Evolutionary conservation across 1,140 invertebrate genomes (phyloP).

Genomic region (Eufriesea mexicana): DNA sequence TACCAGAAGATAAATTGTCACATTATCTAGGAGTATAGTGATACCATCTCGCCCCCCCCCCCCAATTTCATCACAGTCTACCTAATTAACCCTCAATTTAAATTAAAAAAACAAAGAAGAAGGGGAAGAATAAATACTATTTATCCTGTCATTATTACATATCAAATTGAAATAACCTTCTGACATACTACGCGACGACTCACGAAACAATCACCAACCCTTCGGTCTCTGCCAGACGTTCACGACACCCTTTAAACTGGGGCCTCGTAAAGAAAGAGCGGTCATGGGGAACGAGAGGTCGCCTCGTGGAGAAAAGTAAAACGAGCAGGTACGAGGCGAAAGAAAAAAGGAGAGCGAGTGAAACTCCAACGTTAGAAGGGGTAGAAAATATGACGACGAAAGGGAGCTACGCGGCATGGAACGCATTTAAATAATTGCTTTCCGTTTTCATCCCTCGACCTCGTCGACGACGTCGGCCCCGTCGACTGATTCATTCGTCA

Average conservation of each 20-base stretch:
- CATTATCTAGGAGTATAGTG: too few species aligned
- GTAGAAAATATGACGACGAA: constrained; percentile 10
- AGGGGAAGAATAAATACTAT: too few species aligned
- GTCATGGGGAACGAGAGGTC: neutral
- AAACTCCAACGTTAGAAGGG: neutral
- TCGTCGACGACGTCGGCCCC: neutral
- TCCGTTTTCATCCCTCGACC: constrained; percentile 48
- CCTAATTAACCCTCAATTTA: too few species aligned
- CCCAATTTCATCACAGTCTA: too few species aligned
- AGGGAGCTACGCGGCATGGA: constrained; percentile 5
- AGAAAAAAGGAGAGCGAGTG: neutral
- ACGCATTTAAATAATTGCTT: constrained; percentile 70
- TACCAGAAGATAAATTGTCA: too few species aligned
- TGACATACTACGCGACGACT: too few species aligned
- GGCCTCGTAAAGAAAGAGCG: neutral
- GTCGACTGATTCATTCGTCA: neutral
- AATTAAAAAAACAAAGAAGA: too few species aligned
- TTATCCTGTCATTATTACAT: neutral
- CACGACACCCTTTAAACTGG: neutral
- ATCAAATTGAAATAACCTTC: too few species aligned
- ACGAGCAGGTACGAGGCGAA: neutral
- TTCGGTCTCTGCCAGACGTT: neutral
- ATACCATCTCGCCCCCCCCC: too few species aligned
- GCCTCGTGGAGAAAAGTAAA: neutral
- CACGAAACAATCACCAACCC: too few species aligned